Evolutionary conservation across 2,888 invertebrate species (phyloP).

Genomic region (Dryomyza anilis): DNA sequence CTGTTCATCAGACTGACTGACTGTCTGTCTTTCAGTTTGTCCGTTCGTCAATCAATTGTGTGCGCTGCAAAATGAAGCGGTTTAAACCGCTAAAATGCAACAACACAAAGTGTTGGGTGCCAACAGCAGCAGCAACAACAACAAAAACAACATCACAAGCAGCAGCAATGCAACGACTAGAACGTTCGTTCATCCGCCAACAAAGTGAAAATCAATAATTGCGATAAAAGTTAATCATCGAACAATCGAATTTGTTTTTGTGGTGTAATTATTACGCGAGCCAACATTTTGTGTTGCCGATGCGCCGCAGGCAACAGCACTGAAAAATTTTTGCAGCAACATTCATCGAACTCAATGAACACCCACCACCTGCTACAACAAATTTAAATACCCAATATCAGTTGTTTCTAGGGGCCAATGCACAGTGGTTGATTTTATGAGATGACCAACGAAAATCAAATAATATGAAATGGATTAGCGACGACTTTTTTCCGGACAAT

Average conservation of each 20-base stretch:
- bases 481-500: too few species aligned
- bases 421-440: too few species aligned
- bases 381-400: too few species aligned
- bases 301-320: not conserved
- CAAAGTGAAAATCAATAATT: slow-evolving; percentile 38
- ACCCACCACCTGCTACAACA: not conserved
- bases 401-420: too few species aligned
- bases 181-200: not conserved
- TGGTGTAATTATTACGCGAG: slow-evolving; percentile 39
- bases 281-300: not conserved
- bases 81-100: slow-evolving; percentile 4
- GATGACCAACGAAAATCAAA: too few species aligned
- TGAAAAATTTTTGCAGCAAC: not conserved
- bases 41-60: slow-evolving; percentile 10
- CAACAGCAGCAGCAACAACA: slow-evolving; percentile 10
- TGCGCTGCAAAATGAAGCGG: slow-evolving; percentile 1
- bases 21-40: too few species aligned
- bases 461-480: too few species aligned
- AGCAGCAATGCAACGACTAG: too few species aligned
- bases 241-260: slow-evolving; percentile 38
- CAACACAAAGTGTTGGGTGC: not conserved
- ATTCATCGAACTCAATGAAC: not conserved
- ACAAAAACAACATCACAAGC: slow-evolving; percentile 1
- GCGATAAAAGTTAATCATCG: slow-evolving; percentile 43
- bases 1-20: too few species aligned